Base-by-base conservation (phyloP, 2,113 vertebrate species). In the Prinia subflava region DNA sequence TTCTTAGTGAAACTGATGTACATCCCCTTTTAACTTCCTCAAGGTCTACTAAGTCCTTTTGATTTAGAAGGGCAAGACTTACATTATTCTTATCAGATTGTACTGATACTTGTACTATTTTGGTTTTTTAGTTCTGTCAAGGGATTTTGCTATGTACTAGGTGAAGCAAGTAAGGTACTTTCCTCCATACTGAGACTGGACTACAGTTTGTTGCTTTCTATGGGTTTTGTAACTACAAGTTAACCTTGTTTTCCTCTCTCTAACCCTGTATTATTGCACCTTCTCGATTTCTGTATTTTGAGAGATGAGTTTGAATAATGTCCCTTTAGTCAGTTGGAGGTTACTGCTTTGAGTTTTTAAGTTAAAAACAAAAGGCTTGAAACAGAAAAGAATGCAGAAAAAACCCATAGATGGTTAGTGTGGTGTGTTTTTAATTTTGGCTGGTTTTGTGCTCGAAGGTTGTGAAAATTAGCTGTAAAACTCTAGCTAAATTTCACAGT, bases 391-490 rank as follows among this genome's bases (percentile, higher is more conserved):
- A 73, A 70, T 44, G 24, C 6, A 70, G 14, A 24, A 46, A 60
- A 57, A 53, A 6, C 41, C 23, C 14, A 17, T 20, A 44, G 9
- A 20, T 81, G 24, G 7, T 37, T 86, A 57, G 13, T 30, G 30
- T 2, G 1, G 10, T 10, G 4, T 21, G 11, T 60, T 86, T 78
- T 52, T 46, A 20, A 13, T 15, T 75, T 92, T 50, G 22, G 4
- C 62, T 77, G 35, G 16, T 42, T 90, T 90, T 60, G n/a, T 28
- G 46, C 30, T 64, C 52, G 28, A 76, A 73, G 23, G 11, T 67
- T 55, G 86, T 74, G 33, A 78, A 95, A 83, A 90, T 84, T 18
- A 59, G 17, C 33, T 81, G n/a, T 81, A 81, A 90, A 92, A 83
- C 33, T 81, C 37, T 44, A 79, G 22, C 27, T 87, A 33, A 52